A percentile compares a stretch with the other conserved stretches of the same genome.
Conservation (phyloP, 2,888 invertebrate genomes). For the Cetonia aurata region DNA sequence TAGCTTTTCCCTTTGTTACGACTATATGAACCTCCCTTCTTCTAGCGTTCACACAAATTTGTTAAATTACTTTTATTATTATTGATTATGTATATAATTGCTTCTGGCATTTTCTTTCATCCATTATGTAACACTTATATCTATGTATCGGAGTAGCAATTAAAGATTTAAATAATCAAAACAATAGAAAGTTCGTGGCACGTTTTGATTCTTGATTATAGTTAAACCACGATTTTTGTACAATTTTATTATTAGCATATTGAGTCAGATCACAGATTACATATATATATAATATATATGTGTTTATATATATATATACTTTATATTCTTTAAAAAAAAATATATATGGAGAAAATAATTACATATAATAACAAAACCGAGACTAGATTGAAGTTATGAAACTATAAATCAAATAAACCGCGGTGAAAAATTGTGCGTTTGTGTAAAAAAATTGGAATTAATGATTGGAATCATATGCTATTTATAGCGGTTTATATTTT, state of each 20-base stretch:
- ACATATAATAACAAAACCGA: too few species aligned
- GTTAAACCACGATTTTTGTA: conserved; percentile 19
- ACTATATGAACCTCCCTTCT: background rate
- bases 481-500: too few species aligned
- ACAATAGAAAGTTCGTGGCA: background rate
- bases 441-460: too few species aligned
- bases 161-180: background rate
- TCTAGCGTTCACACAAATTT: background rate
- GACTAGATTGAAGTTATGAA: too few species aligned
- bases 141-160: background rate
- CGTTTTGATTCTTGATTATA: conserved; percentile 11
- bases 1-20: background rate
- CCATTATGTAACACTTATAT: background rate
- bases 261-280: conserved; percentile 25
- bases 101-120: conserved; percentile 1
- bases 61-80: background rate
- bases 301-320: background rate
- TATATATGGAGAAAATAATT: too few species aligned
- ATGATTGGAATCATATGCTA: too few species aligned
- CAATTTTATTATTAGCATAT: conserved; percentile 22
- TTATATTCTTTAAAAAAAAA: too few species aligned
- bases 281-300: background rate
- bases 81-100: conserved; percentile 6
- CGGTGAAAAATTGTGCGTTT: too few species aligned
- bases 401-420: too few species aligned